Conservation (phyloP, 1,140 invertebrate genomes). For the Adoxophyes honmai region DNA sequence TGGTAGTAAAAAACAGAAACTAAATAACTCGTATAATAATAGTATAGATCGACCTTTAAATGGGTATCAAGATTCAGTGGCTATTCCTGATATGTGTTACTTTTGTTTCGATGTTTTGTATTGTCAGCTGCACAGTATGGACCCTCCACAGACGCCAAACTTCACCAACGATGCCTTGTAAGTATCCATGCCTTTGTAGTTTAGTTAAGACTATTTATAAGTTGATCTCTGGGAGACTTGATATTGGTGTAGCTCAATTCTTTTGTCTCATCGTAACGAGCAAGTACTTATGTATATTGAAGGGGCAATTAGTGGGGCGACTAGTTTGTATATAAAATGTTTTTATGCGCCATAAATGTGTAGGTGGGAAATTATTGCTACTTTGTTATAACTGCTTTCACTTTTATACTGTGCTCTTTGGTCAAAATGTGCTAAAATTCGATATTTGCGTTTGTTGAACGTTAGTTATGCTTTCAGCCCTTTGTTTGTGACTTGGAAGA, state of each 20-base stretch:
- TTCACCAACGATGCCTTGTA: conserved; percentile 97
- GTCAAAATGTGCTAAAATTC: conserved; percentile 9
- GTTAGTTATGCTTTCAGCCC: conserved; percentile 84
- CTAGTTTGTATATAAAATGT: background rate
- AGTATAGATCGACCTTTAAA: conserved; percentile 77
- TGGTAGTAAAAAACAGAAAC: conserved; percentile 92
- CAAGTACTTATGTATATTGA: conserved; percentile 32
- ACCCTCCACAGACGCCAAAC: conserved; percentile 91
- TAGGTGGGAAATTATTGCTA: background rate
- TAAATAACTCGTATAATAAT: conserved; percentile 83
- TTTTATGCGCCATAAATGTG: background rate
- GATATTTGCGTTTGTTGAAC: background rate
- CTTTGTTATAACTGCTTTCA: background rate
- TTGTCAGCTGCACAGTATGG: conserved; percentile 93
- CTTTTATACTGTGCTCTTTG: background rate
- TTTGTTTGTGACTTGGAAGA: conserved; percentile 99
- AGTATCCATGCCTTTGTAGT: conserved; percentile 73
- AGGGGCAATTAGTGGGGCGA: conserved; percentile 4
- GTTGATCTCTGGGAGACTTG: background rate
- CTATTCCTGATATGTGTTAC: conserved; percentile 97
- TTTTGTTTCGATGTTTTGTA: conserved; percentile 99
- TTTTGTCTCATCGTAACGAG: conserved; percentile 10
- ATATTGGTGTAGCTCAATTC: background rate
- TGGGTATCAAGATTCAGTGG: conserved; percentile 83
- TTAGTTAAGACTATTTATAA: background rate